phyloP scores from a whole-genome alignment of 2,113 vertebrate genomes.

The Brienomyrus brachyistius region DNA sequence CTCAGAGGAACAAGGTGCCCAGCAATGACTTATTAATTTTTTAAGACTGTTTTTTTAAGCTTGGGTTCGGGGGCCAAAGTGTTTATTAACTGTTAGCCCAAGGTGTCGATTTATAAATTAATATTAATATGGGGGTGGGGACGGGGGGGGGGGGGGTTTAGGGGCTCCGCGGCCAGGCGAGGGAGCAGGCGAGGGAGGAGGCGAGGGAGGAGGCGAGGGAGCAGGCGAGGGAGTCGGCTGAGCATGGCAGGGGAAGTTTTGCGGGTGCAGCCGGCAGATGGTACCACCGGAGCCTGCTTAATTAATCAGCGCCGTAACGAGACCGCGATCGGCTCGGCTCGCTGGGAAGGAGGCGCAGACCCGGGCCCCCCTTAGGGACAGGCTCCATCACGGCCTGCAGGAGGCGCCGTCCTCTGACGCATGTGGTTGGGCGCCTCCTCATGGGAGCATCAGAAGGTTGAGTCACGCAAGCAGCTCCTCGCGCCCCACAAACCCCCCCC shows the following conservation, averaged over 20 bases:
- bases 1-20: conserved; percentile 47
- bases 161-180: not conserved
- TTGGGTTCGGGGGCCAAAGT: not conserved
- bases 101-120: conserved; percentile 47
- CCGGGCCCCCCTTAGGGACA: not conserved
- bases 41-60: conserved; percentile 28
- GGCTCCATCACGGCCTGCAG: not conserved
- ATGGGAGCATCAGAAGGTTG: not conserved
- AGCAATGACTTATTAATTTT: conserved; percentile 56
- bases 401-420: not conserved
- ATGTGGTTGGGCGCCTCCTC: not conserved
- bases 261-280: not conserved
- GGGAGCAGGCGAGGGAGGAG: not conserved
- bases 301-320: conserved; percentile 9
- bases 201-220: not conserved
- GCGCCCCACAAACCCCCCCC: not conserved
- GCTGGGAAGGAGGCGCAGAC: not conserved
- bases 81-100: conserved; percentile 67
- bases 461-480: not conserved
- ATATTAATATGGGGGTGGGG: conserved; percentile 15
- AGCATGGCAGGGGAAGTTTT: not conserved
- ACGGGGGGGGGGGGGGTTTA: not conserved
- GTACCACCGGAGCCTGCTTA: conserved; percentile 1
- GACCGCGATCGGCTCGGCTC: not conserved
- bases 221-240: not conserved